These are phyloP conservation scores for Rhagium mordax DNA, from an alignment of 2,888 invertebrate genomes.

Conservation along the genomic window DNA sequence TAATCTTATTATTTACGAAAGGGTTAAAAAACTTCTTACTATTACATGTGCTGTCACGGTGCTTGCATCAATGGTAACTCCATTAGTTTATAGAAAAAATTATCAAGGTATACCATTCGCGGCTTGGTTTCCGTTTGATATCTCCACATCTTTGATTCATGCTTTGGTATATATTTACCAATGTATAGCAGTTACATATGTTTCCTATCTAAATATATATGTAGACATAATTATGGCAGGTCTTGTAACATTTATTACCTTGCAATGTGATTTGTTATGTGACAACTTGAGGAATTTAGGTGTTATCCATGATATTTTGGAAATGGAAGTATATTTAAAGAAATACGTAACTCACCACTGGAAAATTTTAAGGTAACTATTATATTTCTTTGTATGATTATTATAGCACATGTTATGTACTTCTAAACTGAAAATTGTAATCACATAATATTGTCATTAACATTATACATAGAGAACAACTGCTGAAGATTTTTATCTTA, in stretches of 20 bases:
- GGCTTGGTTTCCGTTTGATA: slow-evolving; percentile 50
- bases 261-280: slow-evolving; percentile 49
- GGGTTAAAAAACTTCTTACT: slow-evolving; percentile 34
- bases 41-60: slow-evolving; percentile 31
- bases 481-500: too few relatives aligned
- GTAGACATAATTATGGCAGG: slow-evolving; percentile 42
- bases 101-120: slow-evolving; percentile 29
- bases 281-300: slow-evolving; percentile 35
- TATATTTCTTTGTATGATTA: too few relatives aligned
- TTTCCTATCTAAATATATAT: slow-evolving; percentile 40
- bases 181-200: slow-evolving; percentile 33
- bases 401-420: too few relatives aligned
- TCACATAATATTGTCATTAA: too few relatives aligned
- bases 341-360: slow-evolving; percentile 44
- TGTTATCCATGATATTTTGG: background rate
- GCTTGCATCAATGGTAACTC: slow-evolving; percentile 32
- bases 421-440: too few relatives aligned
- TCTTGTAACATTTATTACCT: slow-evolving; percentile 44
- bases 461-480: too few relatives aligned
- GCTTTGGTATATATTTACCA: slow-evolving; percentile 47
- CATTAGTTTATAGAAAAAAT: slow-evolving; percentile 39
- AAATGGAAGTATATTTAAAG: slow-evolving; percentile 7
- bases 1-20: slow-evolving; percentile 34
- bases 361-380: slow-evolving; percentile 44
- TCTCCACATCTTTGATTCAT: slow-evolving; percentile 30